Percentiles rank a stretch among this genome's conserved stretches.
Evolutionary conservation across 2,797 vertebrate genomes (phyloP).

Genomic region (Petrocephalus sullivani): DNA sequence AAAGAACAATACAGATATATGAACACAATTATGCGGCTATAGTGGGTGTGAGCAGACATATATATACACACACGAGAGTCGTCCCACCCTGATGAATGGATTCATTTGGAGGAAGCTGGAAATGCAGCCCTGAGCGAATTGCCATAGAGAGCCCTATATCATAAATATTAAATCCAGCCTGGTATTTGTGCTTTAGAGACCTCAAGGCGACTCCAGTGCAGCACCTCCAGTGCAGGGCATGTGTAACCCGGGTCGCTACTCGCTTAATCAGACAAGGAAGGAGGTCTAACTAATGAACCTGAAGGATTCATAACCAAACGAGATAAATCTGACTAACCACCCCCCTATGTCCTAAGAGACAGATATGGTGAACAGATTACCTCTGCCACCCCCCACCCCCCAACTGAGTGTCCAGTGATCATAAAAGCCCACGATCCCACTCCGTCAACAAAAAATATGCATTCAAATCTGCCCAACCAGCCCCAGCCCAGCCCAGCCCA

Average conservation of each 20-base stretch:
- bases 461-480: not conserved
- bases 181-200: not conserved
- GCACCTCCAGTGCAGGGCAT: not conserved
- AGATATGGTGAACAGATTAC: not conserved
- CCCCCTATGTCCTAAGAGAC: not conserved
- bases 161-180: conserved; percentile 17
- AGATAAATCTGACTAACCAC: not conserved
- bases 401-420: not conserved
- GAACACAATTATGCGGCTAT: conserved; percentile 19
- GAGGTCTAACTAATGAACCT: not conserved
- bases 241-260: not conserved
- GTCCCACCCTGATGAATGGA: conserved; percentile 20
- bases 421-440: not conserved
- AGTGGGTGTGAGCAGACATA: not conserved
- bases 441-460: not conserved
- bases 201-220: not conserved
- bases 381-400: not conserved
- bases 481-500: conserved; percentile 14
- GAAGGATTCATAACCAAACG: not conserved
- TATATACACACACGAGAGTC: not conserved
- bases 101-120: conserved; percentile 17
- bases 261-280: conserved; percentile 2
- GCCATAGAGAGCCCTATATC: not conserved
- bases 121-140: conserved; percentile 3
- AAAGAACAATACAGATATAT: not conserved